Evolutionary conservation across 1,140 invertebrate species (phyloP).

Genomic region (Musca domestica): DNA sequence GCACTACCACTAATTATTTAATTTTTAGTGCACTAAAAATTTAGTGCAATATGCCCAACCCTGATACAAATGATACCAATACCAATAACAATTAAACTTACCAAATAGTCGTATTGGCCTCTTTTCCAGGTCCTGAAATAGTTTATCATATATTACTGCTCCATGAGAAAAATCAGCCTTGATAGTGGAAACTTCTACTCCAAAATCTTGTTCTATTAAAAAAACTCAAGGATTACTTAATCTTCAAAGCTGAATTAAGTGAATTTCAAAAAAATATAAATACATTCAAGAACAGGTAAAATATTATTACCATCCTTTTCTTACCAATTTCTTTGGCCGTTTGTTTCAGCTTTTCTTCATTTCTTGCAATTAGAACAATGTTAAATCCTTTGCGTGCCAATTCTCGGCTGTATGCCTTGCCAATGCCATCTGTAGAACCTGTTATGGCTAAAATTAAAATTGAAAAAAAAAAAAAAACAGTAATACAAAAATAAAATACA

Average conservation of each 20-base stretch:
- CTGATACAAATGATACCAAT: too few relatives aligned
- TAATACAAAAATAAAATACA: neutral
- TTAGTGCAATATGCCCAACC: too few relatives aligned
- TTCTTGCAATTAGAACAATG: constrained; percentile 81
- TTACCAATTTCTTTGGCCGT: constrained; percentile 75
- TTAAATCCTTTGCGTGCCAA: constrained; percentile 76
- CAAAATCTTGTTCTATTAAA: constrained; percentile 58
- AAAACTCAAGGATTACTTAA: too few relatives aligned
- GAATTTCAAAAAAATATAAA: too few relatives aligned
- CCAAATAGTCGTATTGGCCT: constrained; percentile 77
- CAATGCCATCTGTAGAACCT: constrained; percentile 93
- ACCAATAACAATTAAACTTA: too few relatives aligned
- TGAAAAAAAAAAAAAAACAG: constrained; percentile 36
- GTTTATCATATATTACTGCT: constrained; percentile 63
- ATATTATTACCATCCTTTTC: too few relatives aligned
- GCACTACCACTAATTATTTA: too few relatives aligned
- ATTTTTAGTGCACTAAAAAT: too few relatives aligned
- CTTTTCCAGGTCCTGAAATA: constrained; percentile 66
- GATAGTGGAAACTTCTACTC: constrained; percentile 71
- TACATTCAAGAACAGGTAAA: too few relatives aligned
- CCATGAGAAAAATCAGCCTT: constrained; percentile 78
- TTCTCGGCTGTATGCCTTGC: constrained; percentile 82
- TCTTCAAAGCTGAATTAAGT: too few relatives aligned
- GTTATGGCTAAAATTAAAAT: constrained; percentile 69
- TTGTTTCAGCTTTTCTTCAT: constrained; percentile 67